phyloP scores from a whole-genome alignment of 1,140 invertebrate species.

The Trachelipus rathkii region DNA sequence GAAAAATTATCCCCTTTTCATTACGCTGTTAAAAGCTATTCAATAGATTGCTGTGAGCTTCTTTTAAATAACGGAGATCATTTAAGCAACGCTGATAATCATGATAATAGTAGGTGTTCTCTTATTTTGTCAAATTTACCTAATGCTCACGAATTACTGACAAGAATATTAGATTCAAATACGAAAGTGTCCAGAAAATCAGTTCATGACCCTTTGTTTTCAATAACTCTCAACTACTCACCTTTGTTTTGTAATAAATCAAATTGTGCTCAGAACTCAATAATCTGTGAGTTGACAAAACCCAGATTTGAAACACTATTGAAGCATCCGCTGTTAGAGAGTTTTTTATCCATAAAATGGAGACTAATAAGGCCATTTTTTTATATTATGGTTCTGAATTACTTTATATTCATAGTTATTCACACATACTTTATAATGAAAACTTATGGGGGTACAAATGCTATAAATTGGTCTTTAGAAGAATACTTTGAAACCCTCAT shows the following conservation, averaged over 20 bases:
- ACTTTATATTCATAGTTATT: constrained; percentile 63
- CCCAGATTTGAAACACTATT: constrained; percentile 53
- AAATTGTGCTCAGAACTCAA: constrained; percentile 31
- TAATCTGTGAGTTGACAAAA: constrained; percentile 32
- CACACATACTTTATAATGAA: constrained; percentile 40
- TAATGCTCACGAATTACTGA: constrained; percentile 34
- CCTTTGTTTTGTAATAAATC: constrained; percentile 16
- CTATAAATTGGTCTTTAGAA: background rate
- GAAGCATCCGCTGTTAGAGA: constrained; percentile 72
- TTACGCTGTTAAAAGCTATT: constrained; percentile 35
- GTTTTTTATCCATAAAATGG: constrained; percentile 76
- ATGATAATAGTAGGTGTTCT: constrained; percentile 28
- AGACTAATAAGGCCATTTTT: constrained; percentile 66
- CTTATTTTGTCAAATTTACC: constrained; percentile 35
- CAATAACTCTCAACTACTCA: constrained; percentile 39
- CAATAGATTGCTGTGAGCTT: constrained; percentile 39
- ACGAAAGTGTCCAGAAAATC: constrained; percentile 28
- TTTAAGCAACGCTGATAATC: constrained; percentile 28
- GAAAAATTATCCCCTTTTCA: constrained; percentile 34
- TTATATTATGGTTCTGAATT: constrained; percentile 66
- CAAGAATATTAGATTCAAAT: constrained; percentile 34
- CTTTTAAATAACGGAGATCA: constrained; percentile 39
- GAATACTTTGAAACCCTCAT: background rate
- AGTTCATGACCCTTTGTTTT: constrained; percentile 34
- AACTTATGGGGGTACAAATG: constrained; percentile 27